Conservation (phyloP, 2,797 vertebrate species). For the Trachurus trachurus region DNA sequence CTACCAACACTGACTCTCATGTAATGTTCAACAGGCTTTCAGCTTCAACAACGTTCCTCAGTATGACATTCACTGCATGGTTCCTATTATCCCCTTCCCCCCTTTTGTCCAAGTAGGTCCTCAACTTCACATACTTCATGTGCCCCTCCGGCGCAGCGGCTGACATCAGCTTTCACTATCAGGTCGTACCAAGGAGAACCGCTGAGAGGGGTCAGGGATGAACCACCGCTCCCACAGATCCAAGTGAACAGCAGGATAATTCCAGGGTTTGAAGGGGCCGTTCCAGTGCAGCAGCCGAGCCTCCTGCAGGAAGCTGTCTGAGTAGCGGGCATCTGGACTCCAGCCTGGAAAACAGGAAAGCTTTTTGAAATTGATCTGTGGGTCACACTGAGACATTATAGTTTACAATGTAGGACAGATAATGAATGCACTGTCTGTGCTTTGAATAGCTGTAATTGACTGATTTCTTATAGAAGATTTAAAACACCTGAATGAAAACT, state of each 20-base stretch:
- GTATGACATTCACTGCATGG: not conserved
- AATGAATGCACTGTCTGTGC: too few relatives aligned
- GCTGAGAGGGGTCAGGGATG: conserved; percentile 93
- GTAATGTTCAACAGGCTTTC: not conserved
- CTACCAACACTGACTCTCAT: not conserved
- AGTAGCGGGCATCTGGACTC: conserved; percentile 92
- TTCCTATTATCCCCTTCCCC: not conserved
- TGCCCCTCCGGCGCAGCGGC: too few relatives aligned
- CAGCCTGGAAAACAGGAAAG: conserved; percentile 85
- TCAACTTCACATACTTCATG: not conserved
- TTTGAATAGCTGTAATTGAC: too few relatives aligned
- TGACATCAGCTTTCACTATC: conserved; percentile 73
- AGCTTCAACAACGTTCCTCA: not conserved
- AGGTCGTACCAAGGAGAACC: conserved; percentile 89
- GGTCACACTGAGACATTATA: not conserved
- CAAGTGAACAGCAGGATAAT: conserved; percentile 89
- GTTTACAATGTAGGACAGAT: too few relatives aligned
- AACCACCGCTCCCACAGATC: conserved; percentile 98
- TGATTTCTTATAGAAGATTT: too few relatives aligned
- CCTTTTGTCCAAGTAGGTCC: not conserved
- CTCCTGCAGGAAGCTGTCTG: conserved; percentile 89
- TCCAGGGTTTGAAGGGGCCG: conserved; percentile 97
- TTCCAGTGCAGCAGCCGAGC: conserved; percentile 97
- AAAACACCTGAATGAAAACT: too few relatives aligned
- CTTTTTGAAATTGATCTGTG: not conserved